A percentile compares a stretch with the other conserved stretches of the same genome.
Conservation (phyloP, 2,888 invertebrate genomes). For the Patella depressa region DNA sequence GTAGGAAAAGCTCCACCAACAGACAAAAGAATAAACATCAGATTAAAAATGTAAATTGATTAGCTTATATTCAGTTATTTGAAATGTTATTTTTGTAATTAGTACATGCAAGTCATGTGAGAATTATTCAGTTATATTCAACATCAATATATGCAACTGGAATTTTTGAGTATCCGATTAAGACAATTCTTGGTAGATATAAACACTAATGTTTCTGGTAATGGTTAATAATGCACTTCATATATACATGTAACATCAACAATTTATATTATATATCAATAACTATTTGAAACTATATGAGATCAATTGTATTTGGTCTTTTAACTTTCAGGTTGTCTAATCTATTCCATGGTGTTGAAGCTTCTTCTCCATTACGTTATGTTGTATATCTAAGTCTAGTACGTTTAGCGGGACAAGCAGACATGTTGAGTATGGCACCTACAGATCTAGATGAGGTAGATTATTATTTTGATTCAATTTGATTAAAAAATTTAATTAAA, state of each 20-base stretch:
- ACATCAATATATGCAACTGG: too few species aligned
- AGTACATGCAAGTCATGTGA: too few species aligned
- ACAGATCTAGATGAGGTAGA: conserved; percentile 86
- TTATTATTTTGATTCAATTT: conserved; percentile 71
- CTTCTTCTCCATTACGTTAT: conserved; percentile 87
- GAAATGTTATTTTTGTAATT: background rate
- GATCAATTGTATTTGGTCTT: background rate
- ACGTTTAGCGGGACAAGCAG: conserved; percentile 89
- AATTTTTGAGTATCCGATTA: too few species aligned
- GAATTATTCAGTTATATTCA: too few species aligned
- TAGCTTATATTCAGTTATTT: background rate
- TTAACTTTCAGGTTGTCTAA: conserved; percentile 82
- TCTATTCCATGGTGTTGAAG: conserved; percentile 90
- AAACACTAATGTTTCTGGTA: too few species aligned
- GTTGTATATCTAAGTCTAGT: conserved; percentile 93
- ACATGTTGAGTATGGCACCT: conserved; percentile 87
- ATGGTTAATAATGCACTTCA: too few species aligned
- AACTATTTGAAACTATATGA: too few species aligned
- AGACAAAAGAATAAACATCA: conserved; percentile 74
- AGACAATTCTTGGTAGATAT: too few species aligned
- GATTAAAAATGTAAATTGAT: conserved; percentile 85
- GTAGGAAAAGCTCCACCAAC: conserved; percentile 87
- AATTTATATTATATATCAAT: too few species aligned
- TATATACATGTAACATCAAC: too few species aligned
- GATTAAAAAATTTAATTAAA: too few species aligned